Evolutionary conservation across 2,888 invertebrate species (phyloP).

Genomic region (Chesias legatella): DNA sequence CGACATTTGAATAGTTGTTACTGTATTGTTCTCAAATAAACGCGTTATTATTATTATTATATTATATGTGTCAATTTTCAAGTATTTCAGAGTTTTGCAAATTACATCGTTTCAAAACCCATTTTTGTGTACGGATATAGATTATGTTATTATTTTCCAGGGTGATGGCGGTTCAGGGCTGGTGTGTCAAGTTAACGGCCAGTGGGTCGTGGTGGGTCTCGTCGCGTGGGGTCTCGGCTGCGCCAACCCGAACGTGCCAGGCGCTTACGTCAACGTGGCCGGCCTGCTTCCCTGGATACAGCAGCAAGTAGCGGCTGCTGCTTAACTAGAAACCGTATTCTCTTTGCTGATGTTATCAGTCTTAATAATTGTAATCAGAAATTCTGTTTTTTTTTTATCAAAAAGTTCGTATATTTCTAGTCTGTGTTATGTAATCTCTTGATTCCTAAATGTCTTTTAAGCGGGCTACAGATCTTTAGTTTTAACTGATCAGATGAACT

Average conservation of each 20-base stretch:
- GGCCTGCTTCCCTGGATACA: constrained; percentile 85
- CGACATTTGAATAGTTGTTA: too few species aligned
- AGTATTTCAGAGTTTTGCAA: too few species aligned
- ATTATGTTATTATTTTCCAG: constrained; percentile 71
- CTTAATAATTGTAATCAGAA: too few species aligned
- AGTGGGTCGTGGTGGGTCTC: constrained; percentile 83
- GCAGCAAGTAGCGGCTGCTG: constrained; percentile 60
- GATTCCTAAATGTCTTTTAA: too few species aligned
- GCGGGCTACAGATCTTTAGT: too few species aligned
- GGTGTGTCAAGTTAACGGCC: constrained; percentile 81
- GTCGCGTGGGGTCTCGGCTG: constrained; percentile 89
- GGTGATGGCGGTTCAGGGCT: constrained; percentile 88
- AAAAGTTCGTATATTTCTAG: neutral
- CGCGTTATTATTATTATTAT: too few species aligned
- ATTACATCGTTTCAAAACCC: too few species aligned
- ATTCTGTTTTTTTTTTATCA: neutral
- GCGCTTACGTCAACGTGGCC: constrained; percentile 88
- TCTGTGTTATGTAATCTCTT: neutral
- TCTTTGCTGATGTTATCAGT: too few species aligned
- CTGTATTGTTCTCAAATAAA: too few species aligned
- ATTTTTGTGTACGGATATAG: too few species aligned
- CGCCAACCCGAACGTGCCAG: constrained; percentile 85
- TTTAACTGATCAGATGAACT: too few species aligned
- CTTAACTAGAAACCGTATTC: neutral
- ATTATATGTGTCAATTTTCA: too few species aligned